Evolutionary conservation across 1,140 invertebrate species (phyloP).

Genomic region (Drosophila bifasciata): DNA sequence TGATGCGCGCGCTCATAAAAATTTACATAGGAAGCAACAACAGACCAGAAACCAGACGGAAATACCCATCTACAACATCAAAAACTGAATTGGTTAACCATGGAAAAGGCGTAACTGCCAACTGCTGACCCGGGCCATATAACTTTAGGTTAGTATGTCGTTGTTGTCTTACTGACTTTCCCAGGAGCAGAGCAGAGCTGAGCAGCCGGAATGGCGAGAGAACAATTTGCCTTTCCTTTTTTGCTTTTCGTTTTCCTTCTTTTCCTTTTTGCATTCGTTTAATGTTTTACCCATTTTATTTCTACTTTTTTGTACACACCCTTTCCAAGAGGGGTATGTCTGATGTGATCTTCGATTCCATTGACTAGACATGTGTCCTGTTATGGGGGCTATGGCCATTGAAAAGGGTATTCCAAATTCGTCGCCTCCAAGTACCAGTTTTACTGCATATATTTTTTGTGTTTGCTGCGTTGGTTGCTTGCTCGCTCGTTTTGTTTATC

Average conservation of each 20-base stretch:
- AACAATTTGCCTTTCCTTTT: constrained; percentile 19
- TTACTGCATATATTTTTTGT: constrained; percentile 3
- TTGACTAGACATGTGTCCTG: no score
- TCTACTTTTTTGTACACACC: constrained; percentile 8
- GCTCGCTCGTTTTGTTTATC: constrained; percentile 64
- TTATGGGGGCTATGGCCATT: no score
- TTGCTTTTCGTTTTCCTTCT: constrained; percentile 12
- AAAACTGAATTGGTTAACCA: constrained; percentile 65
- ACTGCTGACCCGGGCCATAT: constrained; percentile 73
- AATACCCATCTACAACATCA: constrained; percentile 27
- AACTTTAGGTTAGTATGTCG: constrained; percentile 79
- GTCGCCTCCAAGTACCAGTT: no score
- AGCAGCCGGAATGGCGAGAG: constrained; percentile 3
- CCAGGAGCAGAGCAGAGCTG: not conserved
- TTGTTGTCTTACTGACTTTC: constrained; percentile 51
- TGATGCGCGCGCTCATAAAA: constrained; percentile 71
- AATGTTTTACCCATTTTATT: constrained; percentile 27
- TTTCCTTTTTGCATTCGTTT: constrained; percentile 17
- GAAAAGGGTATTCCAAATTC: not conserved
- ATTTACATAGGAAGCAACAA: constrained; percentile 76
- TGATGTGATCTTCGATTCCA: no score
- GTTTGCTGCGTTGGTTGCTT: constrained; percentile 42
- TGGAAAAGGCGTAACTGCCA: constrained; percentile 59
- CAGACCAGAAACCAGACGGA: constrained; percentile 34
- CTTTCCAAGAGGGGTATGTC: not conserved